These are phyloP conservation scores for Cecidostiba fungosa DNA, from an alignment of 2,888 invertebrate species.

Conservation along the genomic window DNA sequence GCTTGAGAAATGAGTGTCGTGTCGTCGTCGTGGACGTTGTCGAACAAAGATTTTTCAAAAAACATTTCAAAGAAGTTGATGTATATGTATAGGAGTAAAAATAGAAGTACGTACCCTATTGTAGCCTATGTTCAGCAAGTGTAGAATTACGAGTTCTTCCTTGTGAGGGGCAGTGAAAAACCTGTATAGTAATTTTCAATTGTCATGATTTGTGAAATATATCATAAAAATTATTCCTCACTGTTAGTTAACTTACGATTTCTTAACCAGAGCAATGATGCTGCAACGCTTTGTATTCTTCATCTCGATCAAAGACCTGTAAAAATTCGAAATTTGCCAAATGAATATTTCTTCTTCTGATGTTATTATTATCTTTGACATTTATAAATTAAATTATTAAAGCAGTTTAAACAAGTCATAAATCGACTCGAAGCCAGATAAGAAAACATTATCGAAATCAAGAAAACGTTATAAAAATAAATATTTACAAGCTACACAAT, in stretches of 20 bases:
- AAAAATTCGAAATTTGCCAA: neutral
- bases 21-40: neutral
- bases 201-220: neutral
- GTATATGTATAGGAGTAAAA: neutral
- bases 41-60: neutral
- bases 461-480: too few species aligned
- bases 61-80: neutral
- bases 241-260: slow-evolving; percentile 86
- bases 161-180: slow-evolving; percentile 85
- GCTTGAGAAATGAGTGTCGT: neutral
- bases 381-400: too few species aligned
- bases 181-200: slow-evolving; percentile 81
- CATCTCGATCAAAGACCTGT: slow-evolving; percentile 15
- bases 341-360: neutral
- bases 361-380: too few species aligned
- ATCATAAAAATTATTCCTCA: neutral
- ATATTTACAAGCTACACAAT: too few species aligned
- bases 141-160: slow-evolving; percentile 89
- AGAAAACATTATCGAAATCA: too few species aligned
- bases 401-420: too few species aligned
- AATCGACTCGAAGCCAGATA: too few species aligned
- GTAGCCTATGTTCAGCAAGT: slow-evolving; percentile 92
- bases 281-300: neutral
- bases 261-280: slow-evolving; percentile 92
- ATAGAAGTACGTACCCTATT: slow-evolving; percentile 86